Percentiles rank a stretch among this genome's conserved stretches.
phyloP scores from a whole-genome alignment of 2,797 vertebrate species.

The Melopsittacus undulatus region DNA sequence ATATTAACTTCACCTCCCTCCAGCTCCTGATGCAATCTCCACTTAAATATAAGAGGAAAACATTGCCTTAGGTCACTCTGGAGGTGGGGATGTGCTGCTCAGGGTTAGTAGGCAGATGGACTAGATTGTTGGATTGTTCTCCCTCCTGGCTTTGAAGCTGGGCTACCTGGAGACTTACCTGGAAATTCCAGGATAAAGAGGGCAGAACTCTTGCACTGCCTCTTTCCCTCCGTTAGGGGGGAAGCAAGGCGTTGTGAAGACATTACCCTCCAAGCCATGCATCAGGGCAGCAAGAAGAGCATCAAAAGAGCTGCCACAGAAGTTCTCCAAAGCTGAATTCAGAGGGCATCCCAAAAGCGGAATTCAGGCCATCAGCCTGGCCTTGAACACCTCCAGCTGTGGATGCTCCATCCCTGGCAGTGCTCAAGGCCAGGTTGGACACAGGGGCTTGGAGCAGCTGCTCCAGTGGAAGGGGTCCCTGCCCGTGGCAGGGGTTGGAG shows the following conservation, averaged over 20 bases:
- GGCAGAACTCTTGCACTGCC: not conserved
- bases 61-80: conserved; percentile 1
- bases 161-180: not conserved
- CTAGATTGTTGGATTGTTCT: not conserved
- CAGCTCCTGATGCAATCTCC: conserved; percentile 12
- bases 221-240: not conserved
- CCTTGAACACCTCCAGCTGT: not conserved
- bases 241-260: not conserved
- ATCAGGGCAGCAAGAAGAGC: not conserved
- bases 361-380: not conserved
- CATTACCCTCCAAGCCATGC: not conserved
- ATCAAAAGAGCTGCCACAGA: not conserved
- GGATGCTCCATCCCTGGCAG: not conserved
- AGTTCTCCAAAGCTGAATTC: not conserved
- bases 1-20: conserved; percentile 43
- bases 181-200: not conserved
- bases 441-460: not conserved
- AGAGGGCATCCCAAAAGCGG: not conserved
- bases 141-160: not conserved
- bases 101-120: conserved; percentile 22
- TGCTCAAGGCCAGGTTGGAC: not conserved
- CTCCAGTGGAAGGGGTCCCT: not conserved
- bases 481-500: not conserved
- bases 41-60: conserved; percentile 41
- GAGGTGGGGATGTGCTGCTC: conserved; percentile 11